Evolutionary conservation across 2,113 vertebrate genomes (phyloP), one percentile per base, ranked within the genome.

Genomic region (Toxotes chatareus): DNA sequence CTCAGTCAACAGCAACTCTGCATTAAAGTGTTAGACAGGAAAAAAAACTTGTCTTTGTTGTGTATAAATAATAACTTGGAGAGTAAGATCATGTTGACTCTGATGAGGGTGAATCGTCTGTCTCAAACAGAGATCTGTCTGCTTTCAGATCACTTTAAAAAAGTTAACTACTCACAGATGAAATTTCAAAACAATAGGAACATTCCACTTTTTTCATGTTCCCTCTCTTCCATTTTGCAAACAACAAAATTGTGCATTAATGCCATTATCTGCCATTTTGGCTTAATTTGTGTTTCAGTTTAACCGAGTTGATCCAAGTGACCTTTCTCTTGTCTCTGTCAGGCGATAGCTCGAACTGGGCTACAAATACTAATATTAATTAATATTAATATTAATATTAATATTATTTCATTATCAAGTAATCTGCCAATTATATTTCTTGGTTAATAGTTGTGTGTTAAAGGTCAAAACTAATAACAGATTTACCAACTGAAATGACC

Each of bases 11-110:
- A 55, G n/a, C 42, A 55, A 16, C 70, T 34, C 16, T 23, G 5
- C 53, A 56, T 83, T 82, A 13, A 80, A 73, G 47, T 36, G 34
- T 64, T 51, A 64, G 47, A 49, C 32, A 27, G 27, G 27, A 27
- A 34, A 47, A 57, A 60, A 69, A 40, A 5, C 0, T 16, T n/a
- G 3, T 53, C 49, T 76, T 53, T 31, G 46, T 66, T n/a, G 3
- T 51, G 34, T 42, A 49, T 55, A 38, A 51, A 16, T 56, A 57
- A 40, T 11, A 70, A 3, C 5, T 49, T 3, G 2, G 23, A 31
- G 23, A 44, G 14, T 61, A 12, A 57, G 9, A 40, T 42, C 7
- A 16, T 51, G 42, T 67, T 13, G 13, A 32, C 10, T 0, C 31
- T 3, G 21, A 34, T 42, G 8, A 60, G n/a, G 51, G 7, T 17